Evolutionary conservation across 2,797 vertebrate genomes (phyloP), one percentile per base, ranked within the genome.

Genomic region (Cyprinodon diabolis): DNA sequence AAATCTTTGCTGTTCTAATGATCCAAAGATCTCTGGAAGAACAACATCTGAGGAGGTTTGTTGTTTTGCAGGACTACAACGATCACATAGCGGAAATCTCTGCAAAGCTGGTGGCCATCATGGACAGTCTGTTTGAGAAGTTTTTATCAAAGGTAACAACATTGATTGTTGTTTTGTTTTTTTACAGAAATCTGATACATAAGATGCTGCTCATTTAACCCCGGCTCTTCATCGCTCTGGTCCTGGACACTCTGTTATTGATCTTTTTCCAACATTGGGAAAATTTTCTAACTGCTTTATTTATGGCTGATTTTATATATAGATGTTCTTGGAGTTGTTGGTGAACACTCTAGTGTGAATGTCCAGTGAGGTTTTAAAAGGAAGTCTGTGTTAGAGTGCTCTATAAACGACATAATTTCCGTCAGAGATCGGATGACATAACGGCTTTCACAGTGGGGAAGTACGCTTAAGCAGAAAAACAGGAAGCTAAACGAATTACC

Each of bases 61-160:
- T 82, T 68, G 11, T 86, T 52, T 86, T 93, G 35, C 93, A 99
- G 98, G 98, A 99, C 92, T 99, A 99, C 91, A 97, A 96, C 1
- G 98, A 99, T 84, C 98, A 99, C 92, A 96, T 99, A 84, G 93
- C 97, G 25, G 98, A 99, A 91, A 97, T 99, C 87, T 97, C 96
- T 19, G 96, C 97, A 17, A 99, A 99, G 86, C 96, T 99, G 60
- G 98, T 99, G 90, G 97, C 97, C 84, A 99, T 99, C 93, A 99
- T 99, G 98, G 98, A 99, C 93, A 95, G 95, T 73, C 92, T 98
- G 89, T 99, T 98, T 90, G 98, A 99, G 93, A 99, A 97, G 91
- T 94, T 96, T 14, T 89, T 99, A 75, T 97, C 96, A 12, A 99
- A 97, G 96, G 98, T 99, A 93, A 72, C 51, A 1, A 9, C 35